These are phyloP conservation scores for Eurytoma californica DNA, from an alignment of 2,888 invertebrate species.

Conservation along the genomic window DNA sequence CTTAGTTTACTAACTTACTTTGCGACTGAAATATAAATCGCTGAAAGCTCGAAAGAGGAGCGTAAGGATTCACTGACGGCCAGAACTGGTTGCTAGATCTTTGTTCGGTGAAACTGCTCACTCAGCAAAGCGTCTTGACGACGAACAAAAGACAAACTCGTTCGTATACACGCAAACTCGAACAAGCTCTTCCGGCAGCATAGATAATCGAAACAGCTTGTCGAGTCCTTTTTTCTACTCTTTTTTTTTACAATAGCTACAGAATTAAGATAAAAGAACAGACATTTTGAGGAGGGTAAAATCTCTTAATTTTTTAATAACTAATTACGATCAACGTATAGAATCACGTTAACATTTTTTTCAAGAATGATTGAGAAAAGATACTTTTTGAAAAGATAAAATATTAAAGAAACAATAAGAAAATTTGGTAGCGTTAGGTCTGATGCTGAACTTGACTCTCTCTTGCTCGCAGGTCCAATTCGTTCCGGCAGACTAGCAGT, in stretches of 20 bases:
- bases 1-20: constrained; percentile 29
- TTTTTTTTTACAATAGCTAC: not conserved
- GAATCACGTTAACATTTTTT: constrained; percentile 1
- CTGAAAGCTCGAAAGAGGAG: constrained; percentile 28
- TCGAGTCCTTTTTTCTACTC: constrained; percentile 13
- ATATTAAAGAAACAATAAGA: constrained; percentile 55
- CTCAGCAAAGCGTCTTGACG: constrained; percentile 28
- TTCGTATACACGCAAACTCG: constrained; percentile 29
- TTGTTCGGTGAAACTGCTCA: constrained; percentile 27
- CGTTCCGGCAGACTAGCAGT: constrained; percentile 87
- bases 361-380: not conserved
- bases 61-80: constrained; percentile 38
- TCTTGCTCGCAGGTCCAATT: constrained; percentile 89
- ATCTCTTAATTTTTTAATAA: not conserved
- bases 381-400: not conserved
- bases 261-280: not conserved
- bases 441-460: constrained; percentile 76
- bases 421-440: constrained; percentile 72
- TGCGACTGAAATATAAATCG: constrained; percentile 3
- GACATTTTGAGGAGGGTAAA: constrained; percentile 47
- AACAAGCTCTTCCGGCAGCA: constrained; percentile 28
- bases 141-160: not conserved
- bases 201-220: constrained; percentile 31
- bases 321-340: not conserved
- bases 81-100: constrained; percentile 13